phyloP scores from a whole-genome alignment of 2,113 vertebrate species.

The Chauna torquata region DNA sequence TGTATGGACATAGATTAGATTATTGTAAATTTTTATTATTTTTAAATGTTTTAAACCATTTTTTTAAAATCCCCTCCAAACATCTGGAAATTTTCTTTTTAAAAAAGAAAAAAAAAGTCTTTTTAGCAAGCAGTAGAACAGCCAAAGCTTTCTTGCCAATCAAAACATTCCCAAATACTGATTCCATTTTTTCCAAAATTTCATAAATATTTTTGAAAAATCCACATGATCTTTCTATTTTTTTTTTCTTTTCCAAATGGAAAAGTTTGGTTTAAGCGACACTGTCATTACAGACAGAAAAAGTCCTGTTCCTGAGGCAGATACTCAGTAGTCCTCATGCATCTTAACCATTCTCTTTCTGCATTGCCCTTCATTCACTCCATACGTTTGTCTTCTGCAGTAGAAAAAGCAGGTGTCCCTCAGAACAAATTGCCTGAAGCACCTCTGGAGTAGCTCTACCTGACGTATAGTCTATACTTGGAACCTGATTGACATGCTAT shows the following conservation, averaged over 20 bases:
- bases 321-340: background rate
- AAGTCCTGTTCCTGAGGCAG: background rate
- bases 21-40: background rate
- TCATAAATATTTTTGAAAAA: background rate
- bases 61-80: background rate
- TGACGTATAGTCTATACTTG: background rate
- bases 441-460: background rate
- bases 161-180: background rate
- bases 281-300: background rate
- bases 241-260: background rate
- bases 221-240: background rate
- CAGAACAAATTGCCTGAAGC: background rate
- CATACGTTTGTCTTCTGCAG: background rate
- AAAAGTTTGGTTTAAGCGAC: background rate
- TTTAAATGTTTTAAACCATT: background rate
- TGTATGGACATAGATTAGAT: background rate
- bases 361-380: background rate
- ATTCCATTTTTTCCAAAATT: slow-evolving; percentile 18
- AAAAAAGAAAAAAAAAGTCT: background rate
- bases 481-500: background rate
- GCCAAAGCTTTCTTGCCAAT: background rate
- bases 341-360: background rate
- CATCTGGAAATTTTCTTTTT: background rate
- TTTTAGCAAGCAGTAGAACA: background rate
- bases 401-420: background rate